A percentile compares a stretch with the other conserved stretches of the same genome.
Evolutionary conservation across 2,888 invertebrate genomes (phyloP).

Genomic region (Pachymerium ferrugineum): DNA sequence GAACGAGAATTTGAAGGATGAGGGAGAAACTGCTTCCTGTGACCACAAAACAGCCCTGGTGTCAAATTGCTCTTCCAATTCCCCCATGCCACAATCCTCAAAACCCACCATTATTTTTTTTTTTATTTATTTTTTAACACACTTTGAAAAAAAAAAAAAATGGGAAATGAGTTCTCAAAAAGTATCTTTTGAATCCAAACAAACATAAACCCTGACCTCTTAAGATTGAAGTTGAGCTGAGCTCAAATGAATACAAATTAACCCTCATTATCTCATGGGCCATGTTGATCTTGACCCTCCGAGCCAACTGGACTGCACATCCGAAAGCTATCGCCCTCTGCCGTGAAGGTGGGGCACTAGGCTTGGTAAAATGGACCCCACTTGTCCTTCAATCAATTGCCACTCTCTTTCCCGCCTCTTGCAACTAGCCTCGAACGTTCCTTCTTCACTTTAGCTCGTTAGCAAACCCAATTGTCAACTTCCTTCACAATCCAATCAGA

Average conservation of each 20-base stretch:
- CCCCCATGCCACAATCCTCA: no score
- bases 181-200: no score
- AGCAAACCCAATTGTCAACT: neutral
- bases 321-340: slow-evolving; percentile 31
- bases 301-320: neutral
- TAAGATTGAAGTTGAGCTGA: neutral
- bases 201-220: no score
- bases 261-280: neutral
- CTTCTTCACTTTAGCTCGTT: neutral
- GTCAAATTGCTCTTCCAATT: neutral
- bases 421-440: neutral
- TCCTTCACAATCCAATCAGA: neutral
- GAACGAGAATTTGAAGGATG: neutral
- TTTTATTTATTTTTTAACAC: neutral
- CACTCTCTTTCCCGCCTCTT: neutral
- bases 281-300: neutral
- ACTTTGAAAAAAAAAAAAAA: neutral
- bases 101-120: neutral
- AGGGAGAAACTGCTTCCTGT: neutral
- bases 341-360: neutral
- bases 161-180: no score
- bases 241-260: neutral
- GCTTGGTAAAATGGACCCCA: neutral
- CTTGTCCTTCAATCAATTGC: neutral
- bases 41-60: neutral